phyloP scores from a whole-genome alignment of 2,797 vertebrate species.

The Hemibagrus guttatus region DNA sequence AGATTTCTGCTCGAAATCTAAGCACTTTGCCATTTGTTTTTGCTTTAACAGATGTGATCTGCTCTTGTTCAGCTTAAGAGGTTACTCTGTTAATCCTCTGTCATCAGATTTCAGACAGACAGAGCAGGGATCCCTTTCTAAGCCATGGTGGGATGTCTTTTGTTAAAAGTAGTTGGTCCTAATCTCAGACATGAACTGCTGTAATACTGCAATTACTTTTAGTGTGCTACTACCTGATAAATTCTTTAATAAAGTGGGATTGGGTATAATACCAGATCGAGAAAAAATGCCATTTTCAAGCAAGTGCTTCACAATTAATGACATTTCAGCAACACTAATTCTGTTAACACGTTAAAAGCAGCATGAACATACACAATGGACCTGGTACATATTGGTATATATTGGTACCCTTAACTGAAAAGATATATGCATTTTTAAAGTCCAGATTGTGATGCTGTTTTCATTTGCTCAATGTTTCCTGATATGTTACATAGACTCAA shows the following conservation, averaged over 20 bases:
- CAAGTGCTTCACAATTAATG: background rate
- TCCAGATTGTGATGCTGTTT: too few species aligned
- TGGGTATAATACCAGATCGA: background rate
- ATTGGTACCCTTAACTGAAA: background rate
- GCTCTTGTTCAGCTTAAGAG: background rate
- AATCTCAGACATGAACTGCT: constrained; percentile 29
- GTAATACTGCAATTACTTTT: constrained; percentile 34
- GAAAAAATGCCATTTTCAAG: background rate
- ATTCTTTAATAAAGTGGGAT: background rate
- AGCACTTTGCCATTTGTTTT: background rate
- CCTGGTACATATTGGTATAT: background rate
- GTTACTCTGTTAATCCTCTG: background rate
- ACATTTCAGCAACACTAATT: background rate
- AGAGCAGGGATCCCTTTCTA: constrained; percentile 8
- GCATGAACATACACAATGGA: background rate
- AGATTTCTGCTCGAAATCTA: constrained; percentile 6
- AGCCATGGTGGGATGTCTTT: background rate
- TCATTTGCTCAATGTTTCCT: too few species aligned
- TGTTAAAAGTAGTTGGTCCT: constrained; percentile 23
- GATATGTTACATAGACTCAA: background rate
- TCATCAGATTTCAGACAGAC: background rate
- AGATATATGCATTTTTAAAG: background rate
- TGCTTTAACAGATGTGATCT: background rate
- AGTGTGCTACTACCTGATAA: background rate
- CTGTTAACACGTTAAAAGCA: background rate